Base-by-base conservation (phyloP, 2,888 invertebrate genomes). In the Diloba caeruleocephala region DNA sequence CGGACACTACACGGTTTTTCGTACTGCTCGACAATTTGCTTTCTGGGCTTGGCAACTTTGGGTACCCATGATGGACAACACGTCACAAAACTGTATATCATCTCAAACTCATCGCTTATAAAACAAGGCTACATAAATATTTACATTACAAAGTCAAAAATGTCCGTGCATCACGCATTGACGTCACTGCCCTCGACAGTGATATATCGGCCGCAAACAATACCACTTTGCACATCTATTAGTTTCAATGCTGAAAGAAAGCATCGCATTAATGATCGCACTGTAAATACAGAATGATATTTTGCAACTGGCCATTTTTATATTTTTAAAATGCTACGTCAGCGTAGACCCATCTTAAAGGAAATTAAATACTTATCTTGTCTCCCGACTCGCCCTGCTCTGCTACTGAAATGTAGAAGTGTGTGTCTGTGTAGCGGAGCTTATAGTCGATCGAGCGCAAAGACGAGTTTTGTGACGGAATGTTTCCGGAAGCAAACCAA, bases 191-290 rank as follows among this genome's bases (percentile, higher is more conserved):
- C 19, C 28, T 41, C 9, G 39, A 28, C 32, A 48, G 53, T 31
- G 53, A 60, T 45, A 41, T 38, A 31, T 32, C 6, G 7, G 7
- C 13, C 25, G 14, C 12, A 14, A 42, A 43, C 38, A 42, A 29
- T 26, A 57, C 13, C 45, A 43, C 31, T 58, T 42, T 31, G 31
- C 31, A 37, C 32, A 34, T 31, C 54, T 38, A 44, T 54, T 60
- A 54, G 31, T 42, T 13, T 1, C 3, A 7, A 3, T 14, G 49
- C 12, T 45, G 61, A 67, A 38, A 54, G 67, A 60, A 34, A 25
- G 7, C 12, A 41, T 23, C n/a, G 7, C 0, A 3, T 26, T 29
- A 52, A 17, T 23, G 6, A 1, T 21, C 7, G 21, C 32, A 9
- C 5, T 36, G 8, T 59, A 32, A 41, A 46, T 15, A 48, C 1